Percentiles rank a stretch among this genome's conserved stretches.
Conservation (phyloP, 2,888 invertebrate species). For the Cotesia congregata region DNA sequence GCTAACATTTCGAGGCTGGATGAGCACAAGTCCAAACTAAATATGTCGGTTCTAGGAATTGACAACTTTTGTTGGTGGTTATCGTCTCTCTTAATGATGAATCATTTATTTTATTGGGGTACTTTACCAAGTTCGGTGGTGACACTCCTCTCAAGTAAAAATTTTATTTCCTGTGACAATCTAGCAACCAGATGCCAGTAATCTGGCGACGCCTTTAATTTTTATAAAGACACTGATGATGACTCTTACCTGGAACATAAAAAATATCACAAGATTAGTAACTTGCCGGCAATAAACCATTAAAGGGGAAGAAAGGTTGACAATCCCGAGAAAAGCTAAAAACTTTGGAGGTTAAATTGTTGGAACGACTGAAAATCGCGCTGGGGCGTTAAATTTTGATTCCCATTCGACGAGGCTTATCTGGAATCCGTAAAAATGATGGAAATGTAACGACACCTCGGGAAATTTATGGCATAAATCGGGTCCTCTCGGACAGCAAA, state of each 20-base stretch:
- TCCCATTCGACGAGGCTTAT: neutral
- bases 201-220: neutral
- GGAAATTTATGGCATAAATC: neutral
- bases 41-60: too few relatives aligned
- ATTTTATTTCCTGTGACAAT: neutral
- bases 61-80: too few relatives aligned
- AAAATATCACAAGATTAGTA: neutral
- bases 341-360: neutral
- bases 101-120: too few relatives aligned
- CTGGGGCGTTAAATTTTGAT: too few relatives aligned
- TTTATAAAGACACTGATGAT: conserved; percentile 17
- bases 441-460: neutral
- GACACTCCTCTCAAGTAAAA: too few relatives aligned
- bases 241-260: conserved; percentile 39
- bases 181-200: neutral
- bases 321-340: neutral
- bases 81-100: too few relatives aligned
- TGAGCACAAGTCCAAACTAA: too few relatives aligned
- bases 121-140: too few relatives aligned
- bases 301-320: neutral
- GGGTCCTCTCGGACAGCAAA: neutral
- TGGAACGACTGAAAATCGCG: too few relatives aligned
- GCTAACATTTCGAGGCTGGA: too few relatives aligned
- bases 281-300: neutral
- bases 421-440: neutral